These are phyloP conservation scores for Thecocarcelia acutangulata DNA, from an alignment of 2,888 invertebrate species.

Conservation along the genomic window DNA sequence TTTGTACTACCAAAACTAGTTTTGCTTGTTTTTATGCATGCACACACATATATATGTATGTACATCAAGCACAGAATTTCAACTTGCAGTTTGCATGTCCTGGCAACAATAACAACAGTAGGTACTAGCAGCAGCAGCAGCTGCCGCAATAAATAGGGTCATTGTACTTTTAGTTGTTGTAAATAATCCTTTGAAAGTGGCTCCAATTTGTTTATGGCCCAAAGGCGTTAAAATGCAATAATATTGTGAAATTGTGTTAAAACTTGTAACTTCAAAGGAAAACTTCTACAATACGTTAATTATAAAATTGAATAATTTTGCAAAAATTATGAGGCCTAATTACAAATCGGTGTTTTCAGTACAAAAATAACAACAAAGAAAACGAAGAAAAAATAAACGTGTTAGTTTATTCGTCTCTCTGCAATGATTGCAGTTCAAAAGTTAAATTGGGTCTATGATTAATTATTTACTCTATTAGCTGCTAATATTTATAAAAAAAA, in stretches of 20 bases:
- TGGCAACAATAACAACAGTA: conserved; percentile 20
- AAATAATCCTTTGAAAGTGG: conserved; percentile 52
- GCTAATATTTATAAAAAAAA: no score
- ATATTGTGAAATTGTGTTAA: conserved; percentile 42
- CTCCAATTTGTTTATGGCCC: conserved; percentile 50
- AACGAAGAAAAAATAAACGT: neutral
- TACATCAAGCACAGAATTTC: conserved; percentile 39
- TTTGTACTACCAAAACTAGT: conserved; percentile 12
- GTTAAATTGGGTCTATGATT: no score
- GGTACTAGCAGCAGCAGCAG: conserved; percentile 17
- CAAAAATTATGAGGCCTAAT: neutral
- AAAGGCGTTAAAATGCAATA: conserved; percentile 26
- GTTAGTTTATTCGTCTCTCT: no score
- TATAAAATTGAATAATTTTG: neutral
- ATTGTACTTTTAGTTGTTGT: conserved; percentile 58
- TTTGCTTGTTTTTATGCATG: conserved; percentile 31
- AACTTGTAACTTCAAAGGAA: neutral
- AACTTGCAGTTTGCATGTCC: conserved; percentile 34
- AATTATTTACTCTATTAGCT: no score
- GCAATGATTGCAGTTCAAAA: no score
- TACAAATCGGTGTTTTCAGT: neutral
- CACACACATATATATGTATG: no score
- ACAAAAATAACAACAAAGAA: neutral
- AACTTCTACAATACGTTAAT: conserved; percentile 1
- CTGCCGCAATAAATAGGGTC: conserved; percentile 30